Evolutionary conservation across 2,888 invertebrate species (phyloP), one percentile per base, ranked within the genome.

Genomic region (Acheta domesticus): DNA sequence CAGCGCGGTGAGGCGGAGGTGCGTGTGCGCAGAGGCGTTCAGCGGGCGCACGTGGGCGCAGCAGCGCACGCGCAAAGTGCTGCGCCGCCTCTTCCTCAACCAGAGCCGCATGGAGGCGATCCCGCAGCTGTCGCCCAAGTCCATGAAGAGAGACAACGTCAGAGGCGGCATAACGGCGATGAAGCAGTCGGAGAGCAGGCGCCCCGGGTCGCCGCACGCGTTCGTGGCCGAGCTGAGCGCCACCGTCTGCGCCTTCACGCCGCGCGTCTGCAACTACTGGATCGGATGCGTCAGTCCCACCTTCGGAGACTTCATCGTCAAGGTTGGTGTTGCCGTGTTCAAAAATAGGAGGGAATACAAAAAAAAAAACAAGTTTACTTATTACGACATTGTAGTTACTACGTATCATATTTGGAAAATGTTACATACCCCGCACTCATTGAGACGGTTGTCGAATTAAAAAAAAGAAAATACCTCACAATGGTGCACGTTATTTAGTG

Each of bases 11-110:
- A n/a, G n/a, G n/a, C n/a, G n/a, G n/a, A 0, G 36, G 3, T 3
- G 36, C 36, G 36, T 36, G 36, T 36, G 50, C 76, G 19, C 76
- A 79, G 79, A 76, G 20, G 79, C 75, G 36, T 80, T 80, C 62
- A 19, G 11, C n/a, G 77, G 76, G 11, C 14, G 48, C 16, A 79
- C 79, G 36, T 86, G 86, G 86, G 79, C 82, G 11, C 83, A 84
- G 36, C 78, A 85, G 19, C 81, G 82, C 4, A 76, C 79, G 8
- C 84, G 83, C 75, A 86, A 85, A 82, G 80, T 85, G 75, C 85
- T 85, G 1, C 83, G 85, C n/a, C 83, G 85, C 49, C 79, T 86
- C n/a, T 85, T 84, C 50, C 75, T 86, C 5, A 83, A 84, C 79
- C 83, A 73, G 12, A 74, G 36, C 21, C 74, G 23, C 62, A n/a